Conservation (phyloP, 2,113 vertebrate genomes). For the Castor canadensis region DNA sequence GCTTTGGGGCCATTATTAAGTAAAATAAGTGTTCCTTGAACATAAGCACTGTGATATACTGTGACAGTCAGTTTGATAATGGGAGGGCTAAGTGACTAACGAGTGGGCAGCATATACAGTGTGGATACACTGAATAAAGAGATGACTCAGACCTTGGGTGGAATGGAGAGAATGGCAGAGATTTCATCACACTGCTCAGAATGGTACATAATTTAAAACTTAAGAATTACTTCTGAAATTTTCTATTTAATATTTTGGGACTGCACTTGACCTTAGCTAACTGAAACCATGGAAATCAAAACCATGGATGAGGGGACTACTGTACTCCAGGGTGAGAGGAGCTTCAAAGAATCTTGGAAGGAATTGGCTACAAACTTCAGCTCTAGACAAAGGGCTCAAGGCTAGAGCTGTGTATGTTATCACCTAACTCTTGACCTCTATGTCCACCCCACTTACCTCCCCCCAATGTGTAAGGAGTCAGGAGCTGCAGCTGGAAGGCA, state of each 20-base stretch:
- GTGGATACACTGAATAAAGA: not conserved
- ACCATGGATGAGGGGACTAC: not conserved
- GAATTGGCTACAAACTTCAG: not conserved
- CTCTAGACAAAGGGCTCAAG: not conserved
- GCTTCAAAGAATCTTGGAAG: not conserved
- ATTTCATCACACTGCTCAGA: not conserved
- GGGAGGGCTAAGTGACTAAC: too few relatives aligned
- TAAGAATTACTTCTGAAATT: not conserved
- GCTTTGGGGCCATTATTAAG: too few relatives aligned
- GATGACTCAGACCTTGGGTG: not conserved
- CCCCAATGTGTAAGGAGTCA: not conserved
- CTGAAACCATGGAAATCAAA: not conserved
- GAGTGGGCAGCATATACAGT: too few relatives aligned
- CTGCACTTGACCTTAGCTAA: not conserved
- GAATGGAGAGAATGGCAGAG: too few relatives aligned
- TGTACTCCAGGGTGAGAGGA: not conserved
- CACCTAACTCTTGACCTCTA: not conserved
- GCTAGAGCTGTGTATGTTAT: not conserved
- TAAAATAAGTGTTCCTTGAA: not conserved
- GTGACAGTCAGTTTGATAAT: not conserved
- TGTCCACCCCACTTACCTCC: fast-evolving
- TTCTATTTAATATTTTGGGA: not conserved
- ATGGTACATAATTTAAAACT: not conserved
- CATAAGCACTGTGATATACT: not conserved
- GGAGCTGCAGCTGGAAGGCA: not conserved